Evolutionary conservation across 2,797 vertebrate genomes (phyloP).

Genomic region (Erpetoichthys calabaricus): DNA sequence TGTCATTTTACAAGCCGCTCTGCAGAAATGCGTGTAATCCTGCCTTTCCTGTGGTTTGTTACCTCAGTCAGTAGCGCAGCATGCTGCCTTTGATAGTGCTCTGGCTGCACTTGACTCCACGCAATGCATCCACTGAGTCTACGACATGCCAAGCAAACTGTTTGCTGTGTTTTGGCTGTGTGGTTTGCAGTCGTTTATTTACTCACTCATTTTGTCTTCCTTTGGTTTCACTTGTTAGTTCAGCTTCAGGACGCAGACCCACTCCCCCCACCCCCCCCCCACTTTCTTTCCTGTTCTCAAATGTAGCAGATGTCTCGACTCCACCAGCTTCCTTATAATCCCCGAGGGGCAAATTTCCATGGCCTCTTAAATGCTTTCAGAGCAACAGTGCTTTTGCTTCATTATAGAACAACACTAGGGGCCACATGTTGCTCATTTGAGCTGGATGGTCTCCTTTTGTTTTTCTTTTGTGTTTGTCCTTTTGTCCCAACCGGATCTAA

Average conservation of each 20-base stretch:
- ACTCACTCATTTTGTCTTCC: slow-evolving; percentile 10
- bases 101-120: slow-evolving; percentile 21
- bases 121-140: slow-evolving; percentile 25
- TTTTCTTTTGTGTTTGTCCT: slow-evolving; percentile 39
- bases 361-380: slow-evolving; percentile 40
- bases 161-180: slow-evolving; percentile 23
- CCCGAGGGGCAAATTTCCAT: slow-evolving; percentile 24
- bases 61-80: slow-evolving; percentile 22
- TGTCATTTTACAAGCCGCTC: slow-evolving; percentile 40
- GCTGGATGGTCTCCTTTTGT: slow-evolving; percentile 55
- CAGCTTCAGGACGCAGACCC: no score
- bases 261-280: slow-evolving; percentile 27
- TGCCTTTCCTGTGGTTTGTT: slow-evolving; percentile 31
- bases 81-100: slow-evolving; percentile 9
- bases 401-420: slow-evolving; percentile 53
- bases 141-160: slow-evolving; percentile 23
- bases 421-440: slow-evolving; percentile 65
- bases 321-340: slow-evolving; percentile 34
- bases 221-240: not conserved
- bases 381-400: slow-evolving; percentile 60
- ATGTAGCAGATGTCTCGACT: slow-evolving; percentile 32
- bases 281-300: slow-evolving; percentile 19
- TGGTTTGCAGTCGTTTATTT: slow-evolving; percentile 3
- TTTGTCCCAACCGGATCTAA: slow-evolving; percentile 62
- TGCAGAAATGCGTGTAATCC: slow-evolving; percentile 27